phyloP scores from a whole-genome alignment of 2,888 invertebrate genomes.

The Micoletzkya japonica region DNA sequence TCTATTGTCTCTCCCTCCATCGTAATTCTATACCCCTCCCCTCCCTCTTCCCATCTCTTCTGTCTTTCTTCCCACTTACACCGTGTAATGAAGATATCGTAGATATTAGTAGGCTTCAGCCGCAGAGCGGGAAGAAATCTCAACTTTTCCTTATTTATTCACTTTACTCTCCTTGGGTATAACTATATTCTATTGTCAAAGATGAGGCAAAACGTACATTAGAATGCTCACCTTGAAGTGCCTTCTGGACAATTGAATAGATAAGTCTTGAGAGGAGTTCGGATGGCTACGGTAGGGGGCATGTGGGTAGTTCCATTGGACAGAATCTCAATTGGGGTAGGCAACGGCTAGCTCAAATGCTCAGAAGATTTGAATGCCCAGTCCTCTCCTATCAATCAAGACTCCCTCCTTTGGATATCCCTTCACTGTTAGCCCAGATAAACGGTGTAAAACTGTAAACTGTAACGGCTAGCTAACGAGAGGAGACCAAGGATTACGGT shows the following conservation, averaged over 20 bases:
- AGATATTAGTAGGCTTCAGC: slow-evolving; percentile 42
- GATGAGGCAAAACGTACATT: neutral
- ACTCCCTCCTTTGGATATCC: too few relatives aligned
- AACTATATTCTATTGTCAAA: neutral
- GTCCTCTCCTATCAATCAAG: too few relatives aligned
- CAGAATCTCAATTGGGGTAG: slow-evolving; percentile 51
- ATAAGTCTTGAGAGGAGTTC: slow-evolving; percentile 54
- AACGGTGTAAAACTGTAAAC: too few relatives aligned
- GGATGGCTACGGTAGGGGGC: slow-evolving; percentile 49
- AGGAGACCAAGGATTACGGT: too few relatives aligned
- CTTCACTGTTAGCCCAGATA: too few relatives aligned
- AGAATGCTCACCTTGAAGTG: slow-evolving; percentile 23
- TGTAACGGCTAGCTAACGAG: too few relatives aligned
- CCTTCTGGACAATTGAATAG: slow-evolving; percentile 61
- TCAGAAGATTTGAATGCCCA: too few relatives aligned
- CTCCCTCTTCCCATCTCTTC: neutral
- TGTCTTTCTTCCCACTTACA: slow-evolving; percentile 32
- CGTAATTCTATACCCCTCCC: neutral
- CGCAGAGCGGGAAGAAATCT: slow-evolving; percentile 50
- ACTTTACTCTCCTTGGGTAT: neutral
- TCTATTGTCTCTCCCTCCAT: too few relatives aligned
- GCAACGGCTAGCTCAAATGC: too few relatives aligned
- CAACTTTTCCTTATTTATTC: neutral
- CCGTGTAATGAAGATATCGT: slow-evolving; percentile 57
- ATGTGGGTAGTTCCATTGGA: slow-evolving; percentile 59